phyloP scores from a whole-genome alignment of 2,888 invertebrate species.

The Ochropleura plecta region DNA sequence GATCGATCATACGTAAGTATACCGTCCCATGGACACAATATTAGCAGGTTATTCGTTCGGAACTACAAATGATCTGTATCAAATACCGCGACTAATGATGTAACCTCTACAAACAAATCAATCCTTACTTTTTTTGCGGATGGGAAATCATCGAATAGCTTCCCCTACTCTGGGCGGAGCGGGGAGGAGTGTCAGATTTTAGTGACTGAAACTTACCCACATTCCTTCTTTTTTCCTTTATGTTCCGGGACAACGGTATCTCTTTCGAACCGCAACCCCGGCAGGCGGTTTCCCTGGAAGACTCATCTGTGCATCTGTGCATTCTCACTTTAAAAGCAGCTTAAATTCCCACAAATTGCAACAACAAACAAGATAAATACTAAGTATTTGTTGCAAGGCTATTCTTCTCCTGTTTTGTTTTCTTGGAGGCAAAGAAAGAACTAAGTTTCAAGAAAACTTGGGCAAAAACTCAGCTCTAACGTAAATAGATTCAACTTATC shows the following conservation, averaged over 20 bases:
- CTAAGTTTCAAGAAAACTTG: conserved; percentile 37
- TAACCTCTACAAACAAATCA: too few species aligned
- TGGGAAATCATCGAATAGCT: too few species aligned
- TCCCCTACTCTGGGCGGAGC: too few species aligned
- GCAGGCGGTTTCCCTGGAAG: too few species aligned
- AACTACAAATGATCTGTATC: not conserved
- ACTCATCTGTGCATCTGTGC: too few species aligned
- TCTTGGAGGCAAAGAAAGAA: conserved; percentile 29
- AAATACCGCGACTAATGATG: too few species aligned
- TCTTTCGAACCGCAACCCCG: too few species aligned
- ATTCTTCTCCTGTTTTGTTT: conserved; percentile 35
- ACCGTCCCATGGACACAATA: not conserved
- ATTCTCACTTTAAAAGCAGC: not conserved
- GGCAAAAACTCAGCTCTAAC: conserved; percentile 49
- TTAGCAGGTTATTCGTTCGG: not conserved
- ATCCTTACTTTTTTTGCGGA: too few species aligned
- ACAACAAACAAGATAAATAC: conserved; percentile 37
- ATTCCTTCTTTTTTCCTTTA: too few species aligned
- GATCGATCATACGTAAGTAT: not conserved
- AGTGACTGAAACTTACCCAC: too few species aligned
- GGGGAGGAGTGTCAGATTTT: too few species aligned
- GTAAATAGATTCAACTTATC: conserved; percentile 61
- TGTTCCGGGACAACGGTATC: too few species aligned
- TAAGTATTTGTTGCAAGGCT: conserved; percentile 32
- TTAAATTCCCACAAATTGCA: conserved; percentile 7